Conservation (phyloP, 2,888 invertebrate genomes). For the Drosophila affinis region DNA sequence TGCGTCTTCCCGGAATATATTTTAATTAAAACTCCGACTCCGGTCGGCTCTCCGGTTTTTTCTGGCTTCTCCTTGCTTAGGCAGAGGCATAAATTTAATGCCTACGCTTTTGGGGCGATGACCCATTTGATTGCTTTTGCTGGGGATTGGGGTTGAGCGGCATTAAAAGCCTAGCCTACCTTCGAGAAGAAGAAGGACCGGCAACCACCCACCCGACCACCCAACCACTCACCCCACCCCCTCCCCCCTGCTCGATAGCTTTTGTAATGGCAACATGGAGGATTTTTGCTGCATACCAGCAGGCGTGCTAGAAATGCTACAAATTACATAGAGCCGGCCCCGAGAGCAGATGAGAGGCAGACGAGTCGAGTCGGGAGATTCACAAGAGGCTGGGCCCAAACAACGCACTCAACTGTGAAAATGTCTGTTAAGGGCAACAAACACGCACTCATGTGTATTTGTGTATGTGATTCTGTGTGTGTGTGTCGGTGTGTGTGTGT, state of each 20-base stretch:
- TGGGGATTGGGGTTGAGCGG: conserved; percentile 27
- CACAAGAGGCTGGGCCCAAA: conserved; percentile 52
- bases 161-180: conserved; percentile 61
- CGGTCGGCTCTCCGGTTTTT: not conserved
- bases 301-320: conserved; percentile 71
- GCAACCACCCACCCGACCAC: too few relatives aligned
- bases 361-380: conserved; percentile 29
- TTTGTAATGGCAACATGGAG: conserved; percentile 58
- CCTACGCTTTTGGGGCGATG: conserved; percentile 27
- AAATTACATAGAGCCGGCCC: conserved; percentile 66
- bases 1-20: not conserved
- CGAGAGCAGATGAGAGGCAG: conserved; percentile 3
- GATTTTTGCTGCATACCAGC: conserved; percentile 72
- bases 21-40: not conserved
- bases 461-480: conserved; percentile 56
- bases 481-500: conserved; percentile 49
- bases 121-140: conserved; percentile 55
- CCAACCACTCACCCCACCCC: too few relatives aligned
- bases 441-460: conserved; percentile 51
- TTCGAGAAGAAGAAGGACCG: conserved; percentile 32
- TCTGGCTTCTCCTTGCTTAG: not conserved
- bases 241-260: conserved; percentile 40
- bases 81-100: conserved; percentile 14
- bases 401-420: conserved; percentile 78
- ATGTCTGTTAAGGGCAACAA: conserved; percentile 76